These are phyloP conservation scores for Ceraclea dissimilis DNA, from an alignment of 2,888 invertebrate genomes.

Conservation along the genomic window DNA sequence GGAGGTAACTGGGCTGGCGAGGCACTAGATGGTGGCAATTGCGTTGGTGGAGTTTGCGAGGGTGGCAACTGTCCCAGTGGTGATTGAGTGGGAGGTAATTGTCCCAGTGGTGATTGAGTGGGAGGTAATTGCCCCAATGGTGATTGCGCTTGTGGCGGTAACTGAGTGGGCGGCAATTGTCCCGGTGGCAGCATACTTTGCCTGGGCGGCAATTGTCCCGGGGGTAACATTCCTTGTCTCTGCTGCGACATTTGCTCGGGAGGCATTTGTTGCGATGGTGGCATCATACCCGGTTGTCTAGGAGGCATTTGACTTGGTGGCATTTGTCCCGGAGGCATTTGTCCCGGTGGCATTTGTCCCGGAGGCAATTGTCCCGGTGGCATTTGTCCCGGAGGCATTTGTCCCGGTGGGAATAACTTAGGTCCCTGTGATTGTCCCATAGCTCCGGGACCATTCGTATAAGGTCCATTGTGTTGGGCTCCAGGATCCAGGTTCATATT, in stretches of 20 bases:
- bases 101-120: conserved; percentile 18
- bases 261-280: conserved; percentile 27
- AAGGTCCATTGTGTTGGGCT: conserved; percentile 28
- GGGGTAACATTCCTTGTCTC: too few relatives aligned
- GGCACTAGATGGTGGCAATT: background rate
- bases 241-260: too few relatives aligned
- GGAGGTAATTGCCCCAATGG: conserved; percentile 18
- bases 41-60: background rate
- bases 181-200: conserved; percentile 7
- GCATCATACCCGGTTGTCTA: conserved; percentile 25
- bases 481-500: conserved; percentile 36
- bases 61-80: background rate
- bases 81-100: background rate
- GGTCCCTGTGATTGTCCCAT: conserved; percentile 12
- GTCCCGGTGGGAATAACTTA: conserved; percentile 21
- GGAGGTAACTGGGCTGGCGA: background rate
- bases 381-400: conserved; percentile 36
- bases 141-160: conserved; percentile 21
- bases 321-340: too few relatives aligned
- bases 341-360: conserved; percentile 19
- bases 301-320: conserved; percentile 24
- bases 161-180: conserved; percentile 13
- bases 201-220: conserved; percentile 20
- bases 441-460: conserved; percentile 15
- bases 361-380: conserved; percentile 24